These are phyloP conservation scores for Melieria picta DNA, from an alignment of 2,888 invertebrate genomes.

Conservation along the genomic window DNA sequence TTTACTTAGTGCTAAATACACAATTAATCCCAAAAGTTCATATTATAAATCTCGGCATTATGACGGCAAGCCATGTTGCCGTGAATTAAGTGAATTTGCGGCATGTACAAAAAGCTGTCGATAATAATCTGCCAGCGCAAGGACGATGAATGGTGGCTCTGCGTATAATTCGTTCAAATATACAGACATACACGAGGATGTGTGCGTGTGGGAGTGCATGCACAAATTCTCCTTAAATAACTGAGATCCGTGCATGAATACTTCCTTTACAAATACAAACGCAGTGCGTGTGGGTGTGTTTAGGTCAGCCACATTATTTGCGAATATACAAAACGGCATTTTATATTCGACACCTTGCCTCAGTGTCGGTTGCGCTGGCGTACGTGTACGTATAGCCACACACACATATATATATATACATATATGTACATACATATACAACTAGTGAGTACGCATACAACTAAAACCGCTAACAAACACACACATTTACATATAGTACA, in stretches of 20 bases:
- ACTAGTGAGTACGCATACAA: background rate
- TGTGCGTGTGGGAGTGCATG: background rate
- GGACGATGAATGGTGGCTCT: too few species aligned
- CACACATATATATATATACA: background rate
- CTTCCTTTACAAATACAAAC: too few species aligned
- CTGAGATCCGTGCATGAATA: too few species aligned
- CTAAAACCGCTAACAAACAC: too few species aligned
- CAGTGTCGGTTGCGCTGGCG: too few species aligned
- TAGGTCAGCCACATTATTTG: background rate
- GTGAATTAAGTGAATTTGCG: too few species aligned
- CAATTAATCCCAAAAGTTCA: constrained; percentile 9
- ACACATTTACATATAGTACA: too few species aligned
- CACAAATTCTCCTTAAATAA: background rate
- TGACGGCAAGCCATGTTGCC: too few species aligned
- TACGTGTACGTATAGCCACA: too few species aligned
- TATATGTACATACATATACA: background rate
- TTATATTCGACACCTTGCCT: constrained; percentile 6
- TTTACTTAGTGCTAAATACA: constrained; percentile 1
- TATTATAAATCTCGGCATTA: background rate
- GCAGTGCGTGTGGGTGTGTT: background rate
- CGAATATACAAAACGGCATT: background rate
- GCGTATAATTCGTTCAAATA: background rate
- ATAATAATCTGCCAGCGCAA: too few species aligned
- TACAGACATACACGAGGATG: background rate
- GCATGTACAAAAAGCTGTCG: too few species aligned